A percentile compares a stretch with the other conserved stretches of the same genome.
phyloP scores from a whole-genome alignment of 2,113 vertebrate genomes.

The Rallus limicola region DNA sequence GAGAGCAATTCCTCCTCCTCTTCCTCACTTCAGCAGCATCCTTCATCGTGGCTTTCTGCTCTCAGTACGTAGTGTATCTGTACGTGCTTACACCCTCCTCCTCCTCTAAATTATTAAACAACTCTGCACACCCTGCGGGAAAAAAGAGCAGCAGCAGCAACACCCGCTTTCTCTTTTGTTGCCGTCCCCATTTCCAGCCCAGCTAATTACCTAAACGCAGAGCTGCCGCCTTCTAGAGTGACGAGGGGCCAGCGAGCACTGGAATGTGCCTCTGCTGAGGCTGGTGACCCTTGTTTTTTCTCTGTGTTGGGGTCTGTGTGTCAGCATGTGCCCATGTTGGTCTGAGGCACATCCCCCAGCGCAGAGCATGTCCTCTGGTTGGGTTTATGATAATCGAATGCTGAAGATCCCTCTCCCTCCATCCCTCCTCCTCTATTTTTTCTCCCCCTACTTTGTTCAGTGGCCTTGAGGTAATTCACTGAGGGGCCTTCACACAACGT shows the following conservation, averaged over 20 bases:
- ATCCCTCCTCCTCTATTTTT: not conserved
- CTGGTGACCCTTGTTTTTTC: not conserved
- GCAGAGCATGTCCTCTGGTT: not conserved
- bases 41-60: not conserved
- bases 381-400: not conserved
- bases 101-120: conserved; percentile 60
- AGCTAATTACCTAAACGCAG: not conserved
- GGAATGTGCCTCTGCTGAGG: not conserved
- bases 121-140: not conserved
- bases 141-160: conserved; percentile 5
- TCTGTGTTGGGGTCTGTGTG: not conserved
- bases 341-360: not conserved
- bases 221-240: not conserved
- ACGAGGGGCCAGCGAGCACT: not conserved
- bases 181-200: conserved; percentile 31
- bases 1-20: not conserved
- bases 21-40: not conserved
- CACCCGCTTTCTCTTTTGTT: conserved; percentile 16
- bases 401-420: not conserved
- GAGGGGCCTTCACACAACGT: not conserved
- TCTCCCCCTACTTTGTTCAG: not conserved
- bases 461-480: not conserved
- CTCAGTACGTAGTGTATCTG: not conserved
- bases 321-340: not conserved
- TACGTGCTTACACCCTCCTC: not conserved